Conservation (phyloP, 2,888 invertebrate genomes). For the Synergus umbraculus region DNA sequence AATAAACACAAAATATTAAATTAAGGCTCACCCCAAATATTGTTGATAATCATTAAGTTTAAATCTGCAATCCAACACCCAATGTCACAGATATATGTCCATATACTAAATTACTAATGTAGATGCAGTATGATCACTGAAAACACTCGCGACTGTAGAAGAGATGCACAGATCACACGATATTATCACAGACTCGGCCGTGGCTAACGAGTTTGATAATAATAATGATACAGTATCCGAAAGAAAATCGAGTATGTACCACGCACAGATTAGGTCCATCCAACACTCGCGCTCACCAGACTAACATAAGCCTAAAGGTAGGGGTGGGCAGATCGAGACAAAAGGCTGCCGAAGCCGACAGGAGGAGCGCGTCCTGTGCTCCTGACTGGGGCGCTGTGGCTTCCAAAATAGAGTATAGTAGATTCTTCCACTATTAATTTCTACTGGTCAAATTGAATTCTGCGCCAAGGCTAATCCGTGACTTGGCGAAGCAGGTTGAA, state of each 20-base stretch:
- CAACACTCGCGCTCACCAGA: conserved; percentile 1
- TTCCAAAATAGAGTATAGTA: conserved; percentile 20
- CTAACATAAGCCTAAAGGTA: conserved; percentile 7
- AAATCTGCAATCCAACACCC: conserved; percentile 62
- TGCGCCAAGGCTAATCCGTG: neutral
- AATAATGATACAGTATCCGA: neutral
- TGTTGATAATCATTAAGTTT: conserved; percentile 65
- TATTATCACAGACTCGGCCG: neutral
- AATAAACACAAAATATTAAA: neutral
- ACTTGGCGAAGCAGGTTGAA: neutral
- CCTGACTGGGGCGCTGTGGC: conserved; percentile 27
- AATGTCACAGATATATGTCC: conserved; percentile 19
- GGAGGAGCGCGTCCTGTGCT: conserved; percentile 37
- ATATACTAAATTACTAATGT: neutral
- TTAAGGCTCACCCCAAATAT: conserved; percentile 72
- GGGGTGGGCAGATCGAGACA: conserved; percentile 35
- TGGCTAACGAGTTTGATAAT: neutral
- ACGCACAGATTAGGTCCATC: conserved; percentile 9
- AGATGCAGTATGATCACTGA: conserved; percentile 13
- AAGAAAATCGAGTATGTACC: neutral
- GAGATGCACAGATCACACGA: conserved; percentile 17
- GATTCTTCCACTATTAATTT: neutral
- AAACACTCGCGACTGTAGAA: conserved; percentile 35
- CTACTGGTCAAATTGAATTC: neutral
- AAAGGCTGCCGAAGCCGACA: conserved; percentile 22